Conservation (phyloP, 2,113 vertebrate genomes). For the Beaufortia kweichowensis region DNA sequence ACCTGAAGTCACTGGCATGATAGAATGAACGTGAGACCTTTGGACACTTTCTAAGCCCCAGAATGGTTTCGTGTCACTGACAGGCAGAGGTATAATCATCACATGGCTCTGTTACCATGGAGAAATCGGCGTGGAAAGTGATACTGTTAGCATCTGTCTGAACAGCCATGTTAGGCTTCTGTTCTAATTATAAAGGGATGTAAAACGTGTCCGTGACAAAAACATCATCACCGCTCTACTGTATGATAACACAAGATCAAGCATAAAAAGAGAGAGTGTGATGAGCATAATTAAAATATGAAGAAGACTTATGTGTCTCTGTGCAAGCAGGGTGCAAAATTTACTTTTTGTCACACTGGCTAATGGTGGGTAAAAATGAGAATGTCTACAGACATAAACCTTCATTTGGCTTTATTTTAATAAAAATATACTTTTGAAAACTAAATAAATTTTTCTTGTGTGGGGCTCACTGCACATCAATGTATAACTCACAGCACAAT, state of each 20-base stretch:
- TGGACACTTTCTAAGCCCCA: conserved; percentile 2
- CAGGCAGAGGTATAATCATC: conserved; percentile 25
- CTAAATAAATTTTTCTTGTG: too few relatives aligned
- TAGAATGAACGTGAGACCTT: conserved; percentile 30
- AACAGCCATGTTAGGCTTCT: conserved; percentile 33
- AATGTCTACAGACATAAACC: too few relatives aligned
- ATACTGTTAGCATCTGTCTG: conserved; percentile 36
- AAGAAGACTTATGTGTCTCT: neutral
- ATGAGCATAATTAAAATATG: conserved; percentile 27
- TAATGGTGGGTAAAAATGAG: neutral
- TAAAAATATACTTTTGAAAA: too few relatives aligned
- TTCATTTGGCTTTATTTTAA: too few relatives aligned
- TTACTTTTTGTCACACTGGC: conserved; percentile 8
- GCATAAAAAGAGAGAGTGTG: conserved; percentile 24
- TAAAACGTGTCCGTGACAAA: conserved; percentile 25
- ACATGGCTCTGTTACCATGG: conserved; percentile 50
- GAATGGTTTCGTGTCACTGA: conserved; percentile 11
- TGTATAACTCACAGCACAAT: too few relatives aligned
- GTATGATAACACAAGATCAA: conserved; percentile 25
- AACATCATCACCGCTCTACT: conserved; percentile 29
- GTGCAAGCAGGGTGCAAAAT: conserved; percentile 4
- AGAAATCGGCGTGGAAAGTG: conserved; percentile 43
- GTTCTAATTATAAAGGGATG: conserved; percentile 37
- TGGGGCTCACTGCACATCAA: too few relatives aligned
- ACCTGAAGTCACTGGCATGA: conserved; percentile 26